These are phyloP conservation scores for Drosophila rufa DNA, from an alignment of 1,140 invertebrate genomes.

Conservation along the genomic window DNA sequence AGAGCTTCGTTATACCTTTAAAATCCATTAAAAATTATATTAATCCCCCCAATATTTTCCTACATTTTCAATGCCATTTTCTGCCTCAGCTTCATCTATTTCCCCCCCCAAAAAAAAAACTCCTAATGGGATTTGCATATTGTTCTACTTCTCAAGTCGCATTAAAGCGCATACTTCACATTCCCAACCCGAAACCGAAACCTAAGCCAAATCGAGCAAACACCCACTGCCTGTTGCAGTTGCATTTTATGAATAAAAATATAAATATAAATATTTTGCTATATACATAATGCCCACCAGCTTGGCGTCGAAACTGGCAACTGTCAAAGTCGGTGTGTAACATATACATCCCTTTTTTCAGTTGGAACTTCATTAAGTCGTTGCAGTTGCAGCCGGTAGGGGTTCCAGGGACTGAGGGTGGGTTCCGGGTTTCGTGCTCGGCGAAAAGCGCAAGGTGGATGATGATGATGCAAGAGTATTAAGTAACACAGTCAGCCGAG, in stretches of 20 bases:
- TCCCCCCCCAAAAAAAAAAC: too few species aligned
- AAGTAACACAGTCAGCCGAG: conserved; percentile 51
- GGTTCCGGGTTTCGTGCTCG: conserved; percentile 29
- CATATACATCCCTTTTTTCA: conserved; percentile 23
- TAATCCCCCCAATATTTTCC: background rate
- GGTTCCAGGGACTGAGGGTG: conserved; percentile 26
- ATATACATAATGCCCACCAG: conserved; percentile 21
- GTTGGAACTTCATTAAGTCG: conserved; percentile 58
- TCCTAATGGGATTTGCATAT: conserved; percentile 21
- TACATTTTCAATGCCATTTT: background rate
- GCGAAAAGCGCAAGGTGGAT: conserved; percentile 78
- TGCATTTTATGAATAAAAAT: conserved; percentile 16
- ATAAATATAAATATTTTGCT: conserved; percentile 68
- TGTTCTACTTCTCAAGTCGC: conserved; percentile 18
- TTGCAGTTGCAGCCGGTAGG: conserved; percentile 55
- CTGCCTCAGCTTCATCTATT: background rate
- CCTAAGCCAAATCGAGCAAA: conserved; percentile 4
- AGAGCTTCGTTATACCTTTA: too few species aligned
- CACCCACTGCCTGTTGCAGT: conserved; percentile 46
- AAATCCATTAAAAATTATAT: background rate
- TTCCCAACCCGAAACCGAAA: conserved; percentile 21
- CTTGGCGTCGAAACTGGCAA: conserved; percentile 49
- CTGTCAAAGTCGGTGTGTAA: conserved; percentile 59
- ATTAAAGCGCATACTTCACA: conserved; percentile 36
- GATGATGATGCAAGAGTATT: conserved; percentile 78